A percentile compares a stretch with the other conserved stretches of the same genome.
These are phyloP conservation scores for Microcebus ravelobensis DNA, from an alignment of 2,113 vertebrate genomes.

Conservation along the genomic window DNA sequence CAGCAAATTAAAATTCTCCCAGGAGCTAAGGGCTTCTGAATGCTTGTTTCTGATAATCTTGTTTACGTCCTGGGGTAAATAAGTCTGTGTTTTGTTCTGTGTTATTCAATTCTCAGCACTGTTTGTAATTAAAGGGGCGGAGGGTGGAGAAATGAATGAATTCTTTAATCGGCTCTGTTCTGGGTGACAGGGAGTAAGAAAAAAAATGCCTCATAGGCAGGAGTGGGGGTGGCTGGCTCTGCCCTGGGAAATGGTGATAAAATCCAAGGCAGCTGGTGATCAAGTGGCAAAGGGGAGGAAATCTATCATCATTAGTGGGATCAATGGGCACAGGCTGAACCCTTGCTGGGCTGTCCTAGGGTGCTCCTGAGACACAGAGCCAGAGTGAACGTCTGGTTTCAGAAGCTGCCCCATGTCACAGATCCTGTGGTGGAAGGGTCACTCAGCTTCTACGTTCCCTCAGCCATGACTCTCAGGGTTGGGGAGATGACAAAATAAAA, in stretches of 20 bases:
- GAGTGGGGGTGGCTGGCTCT: conserved; percentile 17
- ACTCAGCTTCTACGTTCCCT: not conserved
- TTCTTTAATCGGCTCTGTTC: conserved; percentile 71
- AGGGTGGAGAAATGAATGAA: conserved; percentile 62
- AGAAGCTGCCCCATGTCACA: not conserved
- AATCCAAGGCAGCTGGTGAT: conserved; percentile 48
- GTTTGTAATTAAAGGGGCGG: conserved; percentile 69
- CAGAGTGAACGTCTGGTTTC: not conserved
- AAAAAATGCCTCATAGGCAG: not conserved
- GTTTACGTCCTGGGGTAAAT: conserved; percentile 69
- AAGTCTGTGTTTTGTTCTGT: conserved; percentile 68
- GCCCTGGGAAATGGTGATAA: conserved; percentile 52
- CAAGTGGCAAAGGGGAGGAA: not conserved
- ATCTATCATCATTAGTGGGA: conserved; percentile 49
- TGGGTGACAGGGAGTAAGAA: not conserved
- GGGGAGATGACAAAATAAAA: not conserved
- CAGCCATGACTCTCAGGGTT: not conserved
- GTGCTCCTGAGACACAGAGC: not conserved
- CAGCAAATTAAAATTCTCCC: conserved; percentile 69
- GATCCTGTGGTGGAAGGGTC: not conserved
- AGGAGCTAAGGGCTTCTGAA: conserved; percentile 52
- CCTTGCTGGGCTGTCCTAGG: not conserved
- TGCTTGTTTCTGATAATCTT: conserved; percentile 70
- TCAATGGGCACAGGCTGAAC: not conserved
- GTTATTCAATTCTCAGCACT: conserved; percentile 52